Evolutionary conservation across 2,888 invertebrate species (phyloP).

Genomic region (Byasa hedistus): DNA sequence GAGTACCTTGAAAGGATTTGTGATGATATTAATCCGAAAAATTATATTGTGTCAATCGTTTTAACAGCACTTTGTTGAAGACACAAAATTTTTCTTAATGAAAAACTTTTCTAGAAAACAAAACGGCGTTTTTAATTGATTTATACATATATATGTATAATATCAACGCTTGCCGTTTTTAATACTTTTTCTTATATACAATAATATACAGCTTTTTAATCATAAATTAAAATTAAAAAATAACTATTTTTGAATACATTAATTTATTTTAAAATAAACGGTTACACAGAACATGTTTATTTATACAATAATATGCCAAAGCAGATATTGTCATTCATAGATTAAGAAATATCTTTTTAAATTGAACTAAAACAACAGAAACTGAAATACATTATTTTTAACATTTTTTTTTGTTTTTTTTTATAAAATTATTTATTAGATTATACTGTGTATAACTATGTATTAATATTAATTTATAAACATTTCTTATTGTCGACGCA

Average conservation of each 20-base stretch:
- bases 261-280: not conserved
- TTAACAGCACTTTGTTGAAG: no score
- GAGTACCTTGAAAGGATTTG: no score
- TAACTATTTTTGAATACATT: not conserved
- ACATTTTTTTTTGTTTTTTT: not conserved
- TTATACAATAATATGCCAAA: not conserved
- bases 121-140: not conserved
- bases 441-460: not conserved
- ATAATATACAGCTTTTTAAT: not conserved
- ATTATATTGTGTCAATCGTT: no score
- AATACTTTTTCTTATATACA: not conserved
- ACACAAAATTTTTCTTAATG: no score
- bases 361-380: not conserved
- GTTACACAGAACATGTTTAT: not conserved
- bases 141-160: not conserved
- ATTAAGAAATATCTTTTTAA: not conserved
- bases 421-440: not conserved
- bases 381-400: no score
- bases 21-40: no score
- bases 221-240: not conserved
- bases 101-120: no score
- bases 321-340: not conserved
- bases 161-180: not conserved
- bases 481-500: not conserved
- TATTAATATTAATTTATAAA: constrained; percentile 4